Evolutionary conservation across 2,797 vertebrate genomes (phyloP), one percentile per base, ranked within the genome.

Genomic region (Necrosyrtes monachus): DNA sequence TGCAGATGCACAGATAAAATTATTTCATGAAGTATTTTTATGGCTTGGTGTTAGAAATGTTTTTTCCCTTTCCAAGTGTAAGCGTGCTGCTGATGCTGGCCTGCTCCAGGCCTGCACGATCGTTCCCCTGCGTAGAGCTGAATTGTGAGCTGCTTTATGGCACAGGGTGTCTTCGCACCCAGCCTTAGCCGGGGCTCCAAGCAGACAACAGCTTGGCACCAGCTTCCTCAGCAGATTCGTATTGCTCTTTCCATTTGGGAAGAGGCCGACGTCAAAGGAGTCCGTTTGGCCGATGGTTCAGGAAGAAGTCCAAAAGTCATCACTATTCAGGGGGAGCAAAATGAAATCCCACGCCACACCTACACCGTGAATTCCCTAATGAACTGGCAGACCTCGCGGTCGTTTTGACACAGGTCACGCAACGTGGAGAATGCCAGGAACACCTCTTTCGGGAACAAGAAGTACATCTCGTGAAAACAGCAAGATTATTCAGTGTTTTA

Each of bases 401-500:
- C 35, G 2, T 79, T 23, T 31, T 50, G 83, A 85, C 41, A 12
- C 43, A 3, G 33, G 53, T 30, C 77, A 35, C 56, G 9, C 80
- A 37, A 50, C 43, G 7, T 64, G n/a, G 60, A 31, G 43, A 67
- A 62, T n/a, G 75, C 60, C 88, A 68, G 70, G 60, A 92, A 60
- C 83, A 39, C 59, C 88, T 92, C 92, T 87, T 90, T 67, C 77
- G 88, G 92, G 95, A 96, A 62, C 60, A 31, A 43, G 17, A 35
- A 75, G 70, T 43, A 22, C 60, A 41, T 82, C 77, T 83, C 18
- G 11, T 48, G 63, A 37, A 77, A 80, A 74, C 0, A 4, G 35
- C 88, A 43, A 84, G 51, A 53, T 89, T 76, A 33, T 69, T 35
- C 57, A 18, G 65, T 65, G 72, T 82, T 90, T 96, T 82, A 70